phyloP scores from a whole-genome alignment of 2,797 vertebrate genomes.

The Channallabes apus region DNA sequence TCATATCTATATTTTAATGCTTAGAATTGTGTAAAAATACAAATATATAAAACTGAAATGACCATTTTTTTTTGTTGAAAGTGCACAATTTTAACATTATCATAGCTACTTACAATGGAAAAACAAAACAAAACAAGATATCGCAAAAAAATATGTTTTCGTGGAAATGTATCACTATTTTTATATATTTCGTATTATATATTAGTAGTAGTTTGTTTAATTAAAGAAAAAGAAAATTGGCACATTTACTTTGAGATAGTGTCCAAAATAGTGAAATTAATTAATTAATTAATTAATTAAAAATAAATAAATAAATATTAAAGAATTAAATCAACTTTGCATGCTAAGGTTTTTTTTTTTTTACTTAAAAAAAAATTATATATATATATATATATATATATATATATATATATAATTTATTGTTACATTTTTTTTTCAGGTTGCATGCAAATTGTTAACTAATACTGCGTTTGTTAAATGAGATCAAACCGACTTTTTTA shows the following conservation, averaged over 20 bases:
- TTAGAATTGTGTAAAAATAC: not conserved
- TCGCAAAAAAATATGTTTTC: not conserved
- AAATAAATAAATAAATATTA: no score
- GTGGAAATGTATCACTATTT: not conserved
- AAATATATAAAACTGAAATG: not conserved
- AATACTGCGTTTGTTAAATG: not conserved
- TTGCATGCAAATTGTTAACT: constrained; percentile 9
- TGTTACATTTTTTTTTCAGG: constrained; percentile 2
- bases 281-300: no score
- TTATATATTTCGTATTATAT: no score
- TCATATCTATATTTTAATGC: not conserved
- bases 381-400: no score
- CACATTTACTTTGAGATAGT: not conserved
- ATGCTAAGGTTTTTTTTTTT: constrained; percentile 16
- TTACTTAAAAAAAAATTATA: no score
- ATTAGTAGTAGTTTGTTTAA: no score
- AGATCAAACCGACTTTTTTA: constrained; percentile 67
- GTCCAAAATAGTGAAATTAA: not conserved
- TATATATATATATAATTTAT: constrained; percentile 16
- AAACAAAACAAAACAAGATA: not conserved
- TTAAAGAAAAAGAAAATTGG: not conserved
- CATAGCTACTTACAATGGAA: not conserved
- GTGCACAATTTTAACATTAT: not conserved
- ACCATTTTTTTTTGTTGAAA: not conserved
- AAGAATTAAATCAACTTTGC: not conserved